Conservation (phyloP, 2,797 vertebrate genomes). For the Otolemur crassicaudatus region DNA sequence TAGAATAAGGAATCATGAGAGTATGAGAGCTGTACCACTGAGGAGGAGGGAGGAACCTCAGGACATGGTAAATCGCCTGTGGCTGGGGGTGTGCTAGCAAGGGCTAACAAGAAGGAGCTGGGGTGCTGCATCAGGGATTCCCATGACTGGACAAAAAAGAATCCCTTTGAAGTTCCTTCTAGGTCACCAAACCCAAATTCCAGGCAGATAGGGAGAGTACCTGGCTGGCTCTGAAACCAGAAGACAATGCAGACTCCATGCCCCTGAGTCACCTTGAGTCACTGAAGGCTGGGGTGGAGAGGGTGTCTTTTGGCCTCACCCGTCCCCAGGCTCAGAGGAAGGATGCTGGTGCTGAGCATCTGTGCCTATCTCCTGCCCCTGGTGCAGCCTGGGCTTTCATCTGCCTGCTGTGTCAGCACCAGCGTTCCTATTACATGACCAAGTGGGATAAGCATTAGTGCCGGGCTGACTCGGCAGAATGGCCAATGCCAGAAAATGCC, state of each 20-base stretch:
- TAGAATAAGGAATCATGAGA: not conserved
- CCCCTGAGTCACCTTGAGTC: not conserved
- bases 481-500: not conserved
- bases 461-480: slow-evolving; percentile 69
- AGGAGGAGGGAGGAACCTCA: not conserved
- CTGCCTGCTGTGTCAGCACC: slow-evolving; percentile 67
- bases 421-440: slow-evolving; percentile 65
- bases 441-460: slow-evolving; percentile 70
- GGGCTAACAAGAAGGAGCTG: not conserved
- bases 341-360: not conserved
- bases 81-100: not conserved
- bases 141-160: not conserved
- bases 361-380: not conserved
- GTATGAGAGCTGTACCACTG: not conserved
- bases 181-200: not conserved
- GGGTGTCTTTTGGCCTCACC: not conserved
- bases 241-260: not conserved
- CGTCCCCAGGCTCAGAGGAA: not conserved
- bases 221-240: not conserved
- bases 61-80: not conserved
- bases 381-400: slow-evolving; percentile 17
- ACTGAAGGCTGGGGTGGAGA: not conserved
- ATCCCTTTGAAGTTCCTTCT: not conserved
- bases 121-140: not conserved
- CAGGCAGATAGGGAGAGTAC: not conserved